These are phyloP conservation scores for Pseudoips prasinana DNA, from an alignment of 2,888 invertebrate species.

Conservation along the genomic window DNA sequence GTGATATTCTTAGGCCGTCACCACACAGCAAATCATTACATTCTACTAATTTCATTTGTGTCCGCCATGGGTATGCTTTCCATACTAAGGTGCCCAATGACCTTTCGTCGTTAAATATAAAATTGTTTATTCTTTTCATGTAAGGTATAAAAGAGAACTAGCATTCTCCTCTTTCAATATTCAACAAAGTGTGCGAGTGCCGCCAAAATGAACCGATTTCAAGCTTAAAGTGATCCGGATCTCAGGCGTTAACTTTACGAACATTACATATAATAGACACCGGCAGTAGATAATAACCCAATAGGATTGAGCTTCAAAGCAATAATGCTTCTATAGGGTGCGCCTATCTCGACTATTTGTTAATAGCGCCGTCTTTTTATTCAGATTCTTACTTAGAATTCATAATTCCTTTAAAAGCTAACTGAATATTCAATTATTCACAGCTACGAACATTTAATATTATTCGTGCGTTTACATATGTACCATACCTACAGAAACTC, in stretches of 20 bases:
- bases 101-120: no score
- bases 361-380: slow-evolving; percentile 20
- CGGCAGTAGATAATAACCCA: slow-evolving; percentile 39
- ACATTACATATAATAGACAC: slow-evolving; percentile 31
- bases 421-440: slow-evolving; percentile 24
- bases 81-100: no score
- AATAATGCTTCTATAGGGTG: slow-evolving; percentile 32
- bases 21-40: no score
- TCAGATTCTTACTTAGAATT: slow-evolving; percentile 16
- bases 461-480: slow-evolving; percentile 39
- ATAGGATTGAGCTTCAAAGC: slow-evolving; percentile 40
- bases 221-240: slow-evolving; percentile 28
- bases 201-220: slow-evolving; percentile 32
- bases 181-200: slow-evolving; percentile 27
- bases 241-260: slow-evolving; percentile 33
- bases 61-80: no score
- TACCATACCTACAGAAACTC: slow-evolving; percentile 45
- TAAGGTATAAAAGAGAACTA: no score
- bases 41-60: no score
- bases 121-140: no score
- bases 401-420: slow-evolving; percentile 11
- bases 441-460: slow-evolving; percentile 35
- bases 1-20: no score
- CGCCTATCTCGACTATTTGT: slow-evolving; percentile 28
- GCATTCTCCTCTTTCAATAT: slow-evolving; percentile 17